Evolutionary conservation across 2,797 vertebrate species (phyloP), one percentile per base, ranked within the genome.

Genomic region (Eremophila alpestris): DNA sequence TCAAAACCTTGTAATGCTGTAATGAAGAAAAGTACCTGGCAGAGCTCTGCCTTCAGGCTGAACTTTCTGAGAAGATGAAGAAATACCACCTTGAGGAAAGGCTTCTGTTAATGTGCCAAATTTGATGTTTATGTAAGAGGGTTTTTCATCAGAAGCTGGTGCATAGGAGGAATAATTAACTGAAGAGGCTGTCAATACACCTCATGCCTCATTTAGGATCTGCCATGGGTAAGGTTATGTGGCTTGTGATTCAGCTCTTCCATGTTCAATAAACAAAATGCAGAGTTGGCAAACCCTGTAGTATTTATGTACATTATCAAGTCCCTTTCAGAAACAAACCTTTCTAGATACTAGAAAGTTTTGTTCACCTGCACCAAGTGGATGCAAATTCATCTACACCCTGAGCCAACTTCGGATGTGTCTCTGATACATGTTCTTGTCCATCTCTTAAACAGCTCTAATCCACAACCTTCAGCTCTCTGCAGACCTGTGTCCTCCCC

Each of bases 61-160:
- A 1, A 6, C 54, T 89, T 95, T 94, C 87, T 93, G 77, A 94
- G 51, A 93, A 67, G 48, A 67, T 94, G 65, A 95, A 86, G 91
- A 94, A 96, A 95, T 40, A 62, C 41, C 30, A 89, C 45, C 71
- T 95, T 65, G 60, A 93, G 68, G 83, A 95, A 80, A 80, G 68
- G 22, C 49, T 82, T 88, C 70, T 77, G 22, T 52, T 71, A 45
- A 34, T 67, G 59, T 84, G 45, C 13, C 30, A 73, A 36, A 52
- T 41, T 18, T 12, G 8, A 64, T 62, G 38, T 26, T 82, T 91
- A 54, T 92, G 77, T 78, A 93, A 87, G n/a, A 80, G n/a, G 2
- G 5, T 16, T 76, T 82, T 94, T 76, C 70, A 65, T 34, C 48
- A 34, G 51, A 73, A 62, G 19, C 12, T 64, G 54, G 34, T 76